A percentile compares a stretch with the other conserved stretches of the same genome.
phyloP scores from a whole-genome alignment of 2,113 vertebrate genomes.

The Camelus bactrianus region DNA sequence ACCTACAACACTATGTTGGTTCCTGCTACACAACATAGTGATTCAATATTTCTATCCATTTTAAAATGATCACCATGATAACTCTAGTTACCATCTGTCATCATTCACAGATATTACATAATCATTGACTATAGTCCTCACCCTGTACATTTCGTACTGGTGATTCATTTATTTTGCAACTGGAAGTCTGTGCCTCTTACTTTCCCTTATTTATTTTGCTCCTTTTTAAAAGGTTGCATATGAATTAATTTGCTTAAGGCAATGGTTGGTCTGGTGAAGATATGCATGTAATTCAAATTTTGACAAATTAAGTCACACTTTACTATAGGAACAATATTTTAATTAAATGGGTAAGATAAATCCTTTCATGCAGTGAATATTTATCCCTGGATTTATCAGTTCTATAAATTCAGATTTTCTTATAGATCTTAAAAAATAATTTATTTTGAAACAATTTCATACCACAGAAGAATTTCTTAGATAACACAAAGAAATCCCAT shows the following conservation, averaged over 20 bases:
- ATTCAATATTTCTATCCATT: not conserved
- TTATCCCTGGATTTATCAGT: slow-evolving; percentile 38
- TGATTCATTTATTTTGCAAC: not conserved
- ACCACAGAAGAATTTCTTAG: not conserved
- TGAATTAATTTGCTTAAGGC: slow-evolving; percentile 14
- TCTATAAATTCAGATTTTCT: slow-evolving; percentile 53
- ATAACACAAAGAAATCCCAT: not conserved
- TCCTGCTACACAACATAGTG: not conserved
- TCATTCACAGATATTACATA: not conserved
- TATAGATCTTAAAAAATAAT: not conserved
- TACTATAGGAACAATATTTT: slow-evolving; percentile 27
- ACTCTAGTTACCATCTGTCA: not conserved
- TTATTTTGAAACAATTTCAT: slow-evolving; percentile 53
- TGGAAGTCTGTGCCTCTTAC: not conserved
- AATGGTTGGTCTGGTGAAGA: slow-evolving; percentile 27
- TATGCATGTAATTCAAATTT: slow-evolving; percentile 14
- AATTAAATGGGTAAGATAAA: not conserved
- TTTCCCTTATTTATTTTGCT: not conserved
- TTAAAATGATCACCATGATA: not conserved
- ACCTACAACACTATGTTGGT: not conserved
- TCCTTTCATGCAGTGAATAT: not conserved
- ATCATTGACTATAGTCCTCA: not conserved
- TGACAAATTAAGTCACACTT: slow-evolving; percentile 45
- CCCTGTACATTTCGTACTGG: not conserved
- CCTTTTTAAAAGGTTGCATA: not conserved